These are phyloP conservation scores for Colletes collaris DNA, from an alignment of 2,888 invertebrate genomes.

Conservation along the genomic window DNA sequence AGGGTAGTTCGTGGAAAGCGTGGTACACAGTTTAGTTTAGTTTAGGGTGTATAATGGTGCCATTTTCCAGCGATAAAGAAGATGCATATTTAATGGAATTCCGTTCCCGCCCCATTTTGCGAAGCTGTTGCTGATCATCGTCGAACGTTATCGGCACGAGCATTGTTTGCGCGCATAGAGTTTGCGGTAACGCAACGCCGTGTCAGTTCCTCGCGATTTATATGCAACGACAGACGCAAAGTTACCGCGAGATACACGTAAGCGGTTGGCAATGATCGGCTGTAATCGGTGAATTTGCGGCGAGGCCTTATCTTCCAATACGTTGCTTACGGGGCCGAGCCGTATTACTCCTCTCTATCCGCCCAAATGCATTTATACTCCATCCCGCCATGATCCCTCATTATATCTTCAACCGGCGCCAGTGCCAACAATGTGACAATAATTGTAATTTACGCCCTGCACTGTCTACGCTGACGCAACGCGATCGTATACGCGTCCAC, in stretches of 20 bases:
- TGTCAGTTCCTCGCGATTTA: slow-evolving; percentile 51
- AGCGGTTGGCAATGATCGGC: slow-evolving; percentile 51
- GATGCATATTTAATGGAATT: too few relatives aligned
- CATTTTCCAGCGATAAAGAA: too few relatives aligned
- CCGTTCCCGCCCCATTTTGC: background rate
- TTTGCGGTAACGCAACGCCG: slow-evolving; percentile 31
- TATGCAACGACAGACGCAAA: slow-evolving; percentile 31
- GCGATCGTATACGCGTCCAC: background rate
- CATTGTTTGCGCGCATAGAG: slow-evolving; percentile 22
- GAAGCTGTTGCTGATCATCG: background rate
- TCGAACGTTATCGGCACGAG: background rate
- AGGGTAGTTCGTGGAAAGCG: too few relatives aligned
- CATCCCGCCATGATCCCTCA: slow-evolving; percentile 34
- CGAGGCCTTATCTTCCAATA: slow-evolving; percentile 44
- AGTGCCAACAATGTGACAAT: slow-evolving; percentile 34
- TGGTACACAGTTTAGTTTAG: too few relatives aligned
- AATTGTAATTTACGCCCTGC: slow-evolving; percentile 35
- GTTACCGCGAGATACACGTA: slow-evolving; percentile 43
- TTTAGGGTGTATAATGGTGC: too few relatives aligned
- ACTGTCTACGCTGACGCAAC: background rate
- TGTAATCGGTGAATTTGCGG: slow-evolving; percentile 59
- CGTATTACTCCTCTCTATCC: background rate
- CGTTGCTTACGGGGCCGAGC: slow-evolving; percentile 21
- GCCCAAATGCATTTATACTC: slow-evolving; percentile 32
- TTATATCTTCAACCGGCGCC: slow-evolving; percentile 32